phyloP scores from a whole-genome alignment of 2,797 vertebrate species.

The Lacerta bilineata region DNA sequence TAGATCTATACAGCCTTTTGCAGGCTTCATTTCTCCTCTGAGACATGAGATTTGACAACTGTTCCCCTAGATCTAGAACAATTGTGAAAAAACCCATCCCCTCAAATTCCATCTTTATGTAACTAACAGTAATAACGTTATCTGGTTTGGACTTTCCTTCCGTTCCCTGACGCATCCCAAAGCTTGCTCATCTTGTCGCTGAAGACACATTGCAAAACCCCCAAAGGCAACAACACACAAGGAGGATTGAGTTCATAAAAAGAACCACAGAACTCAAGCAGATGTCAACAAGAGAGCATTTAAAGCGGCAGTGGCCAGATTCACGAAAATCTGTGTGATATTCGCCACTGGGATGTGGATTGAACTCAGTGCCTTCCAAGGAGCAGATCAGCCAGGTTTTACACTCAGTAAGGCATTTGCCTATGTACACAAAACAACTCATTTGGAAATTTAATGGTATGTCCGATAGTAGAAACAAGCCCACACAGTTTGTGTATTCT shows the following conservation, averaged over 20 bases:
- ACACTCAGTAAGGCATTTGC: neutral
- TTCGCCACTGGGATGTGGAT: constrained; percentile 25
- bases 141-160: neutral
- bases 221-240: neutral
- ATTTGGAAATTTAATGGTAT: constrained; percentile 4
- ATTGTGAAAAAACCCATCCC: neutral
- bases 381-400: neutral
- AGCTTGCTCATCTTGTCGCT: neutral
- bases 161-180: neutral
- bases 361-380: neutral
- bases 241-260: constrained; percentile 20
- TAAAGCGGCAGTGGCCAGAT: constrained; percentile 1
- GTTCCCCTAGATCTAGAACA: constrained; percentile 7
- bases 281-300: constrained; percentile 31
- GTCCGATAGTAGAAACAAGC: constrained; percentile 9
- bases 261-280: constrained; percentile 43
- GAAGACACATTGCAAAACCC: constrained; percentile 9
- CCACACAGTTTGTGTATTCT: neutral
- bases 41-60: constrained; percentile 10
- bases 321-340: neutral
- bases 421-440: neutral
- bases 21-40: constrained; percentile 36
- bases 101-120: constrained; percentile 9
- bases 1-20: constrained; percentile 18
- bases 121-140: neutral